Percentiles rank a stretch among this genome's conserved stretches.
Conservation (phyloP, 1,140 invertebrate species). For the Chionoecetes opilio region DNA sequence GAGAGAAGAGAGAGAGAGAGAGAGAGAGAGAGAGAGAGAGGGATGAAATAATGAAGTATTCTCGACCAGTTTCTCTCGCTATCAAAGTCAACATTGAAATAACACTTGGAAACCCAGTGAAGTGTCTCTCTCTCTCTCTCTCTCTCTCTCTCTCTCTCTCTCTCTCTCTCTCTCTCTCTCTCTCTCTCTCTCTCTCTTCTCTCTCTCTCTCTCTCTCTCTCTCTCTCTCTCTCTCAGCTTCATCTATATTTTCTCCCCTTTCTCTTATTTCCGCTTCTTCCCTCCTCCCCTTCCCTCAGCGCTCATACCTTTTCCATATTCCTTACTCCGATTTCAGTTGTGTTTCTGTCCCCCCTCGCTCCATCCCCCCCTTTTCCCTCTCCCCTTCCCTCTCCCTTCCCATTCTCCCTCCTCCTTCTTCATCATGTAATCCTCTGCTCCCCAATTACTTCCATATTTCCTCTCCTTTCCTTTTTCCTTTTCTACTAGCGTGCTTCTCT, state of each 20-base stretch:
- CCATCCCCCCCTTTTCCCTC: not conserved
- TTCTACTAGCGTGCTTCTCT: no score
- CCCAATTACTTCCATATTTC: slow-evolving; percentile 16
- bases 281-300: not conserved
- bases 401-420: not conserved
- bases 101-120: not conserved
- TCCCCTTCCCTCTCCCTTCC: no score
- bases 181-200: not conserved
- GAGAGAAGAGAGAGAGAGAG: no score
- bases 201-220: no score
- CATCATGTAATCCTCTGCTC: not conserved
- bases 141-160: not conserved
- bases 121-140: not conserved
- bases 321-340: not conserved
- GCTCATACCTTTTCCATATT: not conserved
- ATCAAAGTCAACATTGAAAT: slow-evolving; percentile 9
- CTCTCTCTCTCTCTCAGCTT: no score
- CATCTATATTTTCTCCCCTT: not conserved
- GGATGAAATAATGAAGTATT: not conserved
- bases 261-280: slow-evolving; percentile 29
- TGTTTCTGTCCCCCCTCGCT: not conserved
- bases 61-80: not conserved
- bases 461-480: not conserved
- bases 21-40: not conserved
- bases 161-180: not conserved